Conservation (phyloP, 2,888 invertebrate genomes). For the Brenthis hecate region DNA sequence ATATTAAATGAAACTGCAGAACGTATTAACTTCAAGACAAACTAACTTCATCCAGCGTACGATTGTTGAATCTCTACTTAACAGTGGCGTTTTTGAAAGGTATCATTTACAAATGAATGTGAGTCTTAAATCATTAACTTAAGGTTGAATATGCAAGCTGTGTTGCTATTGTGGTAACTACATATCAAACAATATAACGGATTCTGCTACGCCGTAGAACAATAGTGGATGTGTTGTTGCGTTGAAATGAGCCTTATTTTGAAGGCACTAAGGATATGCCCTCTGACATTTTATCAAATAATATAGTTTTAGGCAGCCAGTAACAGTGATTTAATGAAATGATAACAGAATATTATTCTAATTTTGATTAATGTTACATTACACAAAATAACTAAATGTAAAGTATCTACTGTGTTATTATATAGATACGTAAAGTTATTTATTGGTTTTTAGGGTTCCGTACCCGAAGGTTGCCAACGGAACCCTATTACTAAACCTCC, state of each 20-base stretch:
- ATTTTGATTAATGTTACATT: too few species aligned
- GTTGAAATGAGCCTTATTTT: not conserved
- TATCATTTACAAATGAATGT: not conserved
- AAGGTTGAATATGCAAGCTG: not conserved
- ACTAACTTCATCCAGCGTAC: conserved; percentile 23
- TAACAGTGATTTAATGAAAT: too few species aligned
- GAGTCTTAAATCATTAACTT: not conserved
- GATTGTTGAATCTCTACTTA: conserved; percentile 21
- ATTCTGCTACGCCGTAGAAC: conserved; percentile 8
- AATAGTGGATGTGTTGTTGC: not conserved
- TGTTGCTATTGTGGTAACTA: not conserved
- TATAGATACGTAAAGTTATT: too few species aligned
- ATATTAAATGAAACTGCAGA: conserved; percentile 28
- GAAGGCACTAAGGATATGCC: not conserved
- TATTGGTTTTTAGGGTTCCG: too few species aligned
- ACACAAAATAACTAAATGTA: too few species aligned
- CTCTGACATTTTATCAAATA: too few species aligned
- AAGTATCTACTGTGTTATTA: too few species aligned
- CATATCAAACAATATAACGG: not conserved
- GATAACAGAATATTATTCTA: too few species aligned
- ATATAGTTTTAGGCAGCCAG: too few species aligned
- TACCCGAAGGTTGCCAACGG: too few species aligned
- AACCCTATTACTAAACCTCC: too few species aligned
- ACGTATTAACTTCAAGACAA: conserved; percentile 27
- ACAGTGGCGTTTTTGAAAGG: conserved; percentile 6